Percentiles rank a stretch among this genome's conserved stretches.
Conservation (phyloP, 2,113 vertebrate genomes). For the Capreolus pygargus region DNA sequence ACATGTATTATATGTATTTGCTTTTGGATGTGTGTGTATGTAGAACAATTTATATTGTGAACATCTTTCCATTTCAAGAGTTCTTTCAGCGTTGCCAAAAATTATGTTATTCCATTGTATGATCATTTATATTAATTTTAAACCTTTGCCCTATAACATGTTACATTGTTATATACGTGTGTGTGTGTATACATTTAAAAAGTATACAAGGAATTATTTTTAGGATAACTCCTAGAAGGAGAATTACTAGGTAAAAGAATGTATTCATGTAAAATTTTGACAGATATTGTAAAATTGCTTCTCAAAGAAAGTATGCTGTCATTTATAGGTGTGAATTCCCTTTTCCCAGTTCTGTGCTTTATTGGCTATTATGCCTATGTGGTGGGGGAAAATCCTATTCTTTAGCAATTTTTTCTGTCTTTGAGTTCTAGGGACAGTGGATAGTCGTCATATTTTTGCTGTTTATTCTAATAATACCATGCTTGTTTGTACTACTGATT, state of each 20-base stretch:
- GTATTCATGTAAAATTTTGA: not conserved
- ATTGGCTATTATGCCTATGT: not conserved
- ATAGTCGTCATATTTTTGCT: not conserved
- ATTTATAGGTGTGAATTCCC: not conserved
- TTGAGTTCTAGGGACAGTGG: not conserved
- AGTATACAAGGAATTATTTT: not conserved
- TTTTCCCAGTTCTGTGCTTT: not conserved
- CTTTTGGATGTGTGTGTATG: not conserved
- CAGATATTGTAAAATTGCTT: not conserved
- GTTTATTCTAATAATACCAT: not conserved
- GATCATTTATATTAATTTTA: not conserved
- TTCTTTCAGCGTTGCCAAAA: not conserved
- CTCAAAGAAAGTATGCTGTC: not conserved
- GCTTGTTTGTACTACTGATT: not conserved
- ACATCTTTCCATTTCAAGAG: not conserved
- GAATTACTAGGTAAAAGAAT: not conserved
- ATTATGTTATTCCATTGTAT: not conserved
- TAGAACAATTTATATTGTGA: not conserved
- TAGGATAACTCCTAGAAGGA: not conserved
- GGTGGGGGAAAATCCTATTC: not conserved
- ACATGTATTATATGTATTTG: not conserved
- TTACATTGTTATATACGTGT: not conserved
- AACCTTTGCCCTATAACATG: not conserved
- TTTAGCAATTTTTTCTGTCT: not conserved
- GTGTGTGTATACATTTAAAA: not conserved